Percentiles rank a stretch among this genome's conserved stretches.
Evolutionary conservation across 2,113 vertebrate genomes (phyloP).

Genomic region (Carollia perspicillata): DNA sequence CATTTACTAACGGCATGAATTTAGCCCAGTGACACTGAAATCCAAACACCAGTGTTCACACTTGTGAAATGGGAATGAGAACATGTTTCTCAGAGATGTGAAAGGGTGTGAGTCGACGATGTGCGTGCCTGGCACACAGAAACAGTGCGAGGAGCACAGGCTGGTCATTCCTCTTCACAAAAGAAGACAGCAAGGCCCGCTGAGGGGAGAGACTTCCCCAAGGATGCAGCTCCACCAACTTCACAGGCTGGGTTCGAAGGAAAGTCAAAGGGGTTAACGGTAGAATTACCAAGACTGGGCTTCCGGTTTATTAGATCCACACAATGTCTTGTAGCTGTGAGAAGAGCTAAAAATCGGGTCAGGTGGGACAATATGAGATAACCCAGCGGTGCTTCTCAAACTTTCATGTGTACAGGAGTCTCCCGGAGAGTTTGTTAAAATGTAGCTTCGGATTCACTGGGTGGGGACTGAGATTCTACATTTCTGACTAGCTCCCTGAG

Average conservation of each 20-base stretch:
- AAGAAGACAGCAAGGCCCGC: neutral
- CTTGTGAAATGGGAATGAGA: neutral
- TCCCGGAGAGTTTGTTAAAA: neutral
- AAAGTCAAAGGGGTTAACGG: neutral
- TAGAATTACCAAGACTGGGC: neutral
- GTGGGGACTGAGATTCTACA: neutral
- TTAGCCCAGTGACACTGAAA: neutral
- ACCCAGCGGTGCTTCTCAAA: neutral
- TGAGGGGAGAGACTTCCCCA: neutral
- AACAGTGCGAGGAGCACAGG: neutral
- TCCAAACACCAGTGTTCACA: neutral
- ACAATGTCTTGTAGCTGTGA: neutral
- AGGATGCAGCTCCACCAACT: neutral
- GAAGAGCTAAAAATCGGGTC: neutral
- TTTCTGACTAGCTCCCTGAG: neutral
- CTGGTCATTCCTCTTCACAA: neutral
- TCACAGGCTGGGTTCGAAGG: neutral
- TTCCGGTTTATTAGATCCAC: neutral
- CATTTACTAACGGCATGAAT: neutral
- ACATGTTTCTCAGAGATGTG: neutral
- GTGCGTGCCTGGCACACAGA: accelerated
- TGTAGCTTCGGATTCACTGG: neutral
- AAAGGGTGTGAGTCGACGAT: neutral
- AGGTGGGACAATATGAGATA: neutral
- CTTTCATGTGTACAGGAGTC: neutral